These are phyloP conservation scores for Cavia aperea DNA, from an alignment of 2,113 vertebrate species.

Conservation along the genomic window DNA sequence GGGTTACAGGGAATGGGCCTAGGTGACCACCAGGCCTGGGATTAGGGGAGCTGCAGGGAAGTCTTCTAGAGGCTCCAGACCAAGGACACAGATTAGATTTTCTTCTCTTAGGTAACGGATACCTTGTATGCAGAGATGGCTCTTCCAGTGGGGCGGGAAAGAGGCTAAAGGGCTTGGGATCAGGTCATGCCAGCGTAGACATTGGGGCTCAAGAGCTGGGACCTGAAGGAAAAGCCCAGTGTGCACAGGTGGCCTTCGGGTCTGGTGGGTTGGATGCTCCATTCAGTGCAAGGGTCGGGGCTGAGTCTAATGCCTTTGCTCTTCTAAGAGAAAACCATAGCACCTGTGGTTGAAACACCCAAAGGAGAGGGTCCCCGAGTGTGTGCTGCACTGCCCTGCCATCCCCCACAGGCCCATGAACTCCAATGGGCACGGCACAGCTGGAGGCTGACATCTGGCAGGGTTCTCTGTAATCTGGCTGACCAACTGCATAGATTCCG, in stretches of 20 bases:
- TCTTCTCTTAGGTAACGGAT: neutral
- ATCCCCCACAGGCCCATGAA: neutral
- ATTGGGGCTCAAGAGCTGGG: neutral
- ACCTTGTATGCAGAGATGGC: neutral
- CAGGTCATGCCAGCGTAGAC: too few relatives aligned
- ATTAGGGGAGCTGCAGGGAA: neutral
- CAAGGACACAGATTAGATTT: neutral
- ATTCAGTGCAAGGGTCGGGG: neutral
- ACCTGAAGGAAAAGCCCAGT: neutral
- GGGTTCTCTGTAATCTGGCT: neutral
- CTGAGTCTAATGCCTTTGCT: neutral
- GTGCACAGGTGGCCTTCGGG: neutral
- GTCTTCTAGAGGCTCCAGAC: neutral
- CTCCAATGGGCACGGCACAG: too few relatives aligned
- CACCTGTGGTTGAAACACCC: rapidly evolving
- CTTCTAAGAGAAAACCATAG: neutral
- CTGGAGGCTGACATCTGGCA: neutral
- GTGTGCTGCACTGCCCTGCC: too few relatives aligned
- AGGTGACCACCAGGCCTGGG: neutral
- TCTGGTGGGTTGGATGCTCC: neutral
- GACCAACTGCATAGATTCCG: neutral
- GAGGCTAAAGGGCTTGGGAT: neutral
- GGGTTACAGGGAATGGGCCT: too few relatives aligned
- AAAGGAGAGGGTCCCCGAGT: neutral
- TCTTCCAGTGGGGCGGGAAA: neutral